Evolutionary conservation across 2,797 vertebrate species (phyloP).

Genomic region (Ptychobarbus kaznakovi): DNA sequence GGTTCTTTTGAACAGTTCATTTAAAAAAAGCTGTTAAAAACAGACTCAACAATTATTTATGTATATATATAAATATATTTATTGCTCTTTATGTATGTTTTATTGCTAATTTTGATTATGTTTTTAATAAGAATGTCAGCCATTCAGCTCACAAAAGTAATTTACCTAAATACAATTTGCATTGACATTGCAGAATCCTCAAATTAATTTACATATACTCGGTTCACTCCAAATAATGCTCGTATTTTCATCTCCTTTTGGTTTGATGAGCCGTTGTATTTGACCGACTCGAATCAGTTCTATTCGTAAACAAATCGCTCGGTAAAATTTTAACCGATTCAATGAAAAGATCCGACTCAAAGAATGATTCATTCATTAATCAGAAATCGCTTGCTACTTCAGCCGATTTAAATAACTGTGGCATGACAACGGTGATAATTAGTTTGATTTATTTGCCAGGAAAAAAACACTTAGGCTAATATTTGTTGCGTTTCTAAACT

Average conservation of each 20-base stretch:
- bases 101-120: background rate
- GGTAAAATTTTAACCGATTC: background rate
- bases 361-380: background rate
- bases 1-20: conserved; percentile 22
- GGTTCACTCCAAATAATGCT: background rate
- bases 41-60: background rate
- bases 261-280: background rate
- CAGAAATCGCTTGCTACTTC: background rate
- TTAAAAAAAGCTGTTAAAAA: background rate
- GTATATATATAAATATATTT: no score
- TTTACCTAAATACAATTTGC: background rate
- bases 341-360: conserved; percentile 1
- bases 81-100: background rate
- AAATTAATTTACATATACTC: background rate
- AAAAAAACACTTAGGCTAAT: background rate
- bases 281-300: background rate
- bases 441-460: background rate
- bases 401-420: background rate
- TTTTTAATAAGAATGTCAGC: background rate
- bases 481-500: background rate
- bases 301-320: background rate
- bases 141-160: background rate
- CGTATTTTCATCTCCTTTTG: background rate
- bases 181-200: background rate
- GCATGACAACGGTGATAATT: background rate